Evolutionary conservation across 2,888 invertebrate genomes (phyloP).

Genomic region (Drosophila birchii): DNA sequence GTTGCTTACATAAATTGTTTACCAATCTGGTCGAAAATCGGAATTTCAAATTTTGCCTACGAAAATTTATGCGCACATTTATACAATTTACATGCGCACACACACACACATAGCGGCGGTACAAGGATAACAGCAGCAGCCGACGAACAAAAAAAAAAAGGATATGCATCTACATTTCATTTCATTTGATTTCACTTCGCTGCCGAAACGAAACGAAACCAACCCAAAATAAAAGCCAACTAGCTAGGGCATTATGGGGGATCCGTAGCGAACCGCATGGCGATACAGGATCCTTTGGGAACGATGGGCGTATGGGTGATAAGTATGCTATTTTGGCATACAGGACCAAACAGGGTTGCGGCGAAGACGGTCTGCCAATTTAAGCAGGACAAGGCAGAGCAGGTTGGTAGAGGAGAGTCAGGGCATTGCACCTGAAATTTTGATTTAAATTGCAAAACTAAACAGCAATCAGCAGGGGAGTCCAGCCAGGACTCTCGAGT

Average conservation of each 20-base stretch:
- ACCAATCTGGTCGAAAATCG: slow-evolving; percentile 82
- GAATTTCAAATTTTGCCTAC: slow-evolving; percentile 80
- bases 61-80: slow-evolving; percentile 79
- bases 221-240: slow-evolving; percentile 41
- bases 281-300: slow-evolving; percentile 11
- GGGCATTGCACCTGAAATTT: slow-evolving; percentile 65
- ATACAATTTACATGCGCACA: slow-evolving; percentile 75
- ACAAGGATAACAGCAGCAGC: slow-evolving; percentile 33
- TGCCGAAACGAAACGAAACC: slow-evolving; percentile 12
- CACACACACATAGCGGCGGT: slow-evolving; percentile 19
- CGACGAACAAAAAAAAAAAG: slow-evolving; percentile 35
- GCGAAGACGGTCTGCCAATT: slow-evolving; percentile 28
- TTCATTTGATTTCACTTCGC: slow-evolving; percentile 63
- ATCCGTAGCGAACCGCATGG: background rate
- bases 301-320: slow-evolving; percentile 7
- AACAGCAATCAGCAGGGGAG: slow-evolving; percentile 69
- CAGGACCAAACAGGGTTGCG: slow-evolving; percentile 1
- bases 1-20: slow-evolving; percentile 81
- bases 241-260: slow-evolving; percentile 22
- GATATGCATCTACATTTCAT: slow-evolving; percentile 75
- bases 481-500: slow-evolving; percentile 40
- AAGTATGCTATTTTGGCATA: slow-evolving; percentile 23
- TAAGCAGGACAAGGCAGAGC: slow-evolving; percentile 43
- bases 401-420: background rate
- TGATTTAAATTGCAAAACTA: slow-evolving; percentile 79